Percentiles rank a stretch among this genome's conserved stretches.
Evolutionary conservation across 23 tunicate genomes (phyloP).

Genomic region (Trididemnum miniatum): DNA sequence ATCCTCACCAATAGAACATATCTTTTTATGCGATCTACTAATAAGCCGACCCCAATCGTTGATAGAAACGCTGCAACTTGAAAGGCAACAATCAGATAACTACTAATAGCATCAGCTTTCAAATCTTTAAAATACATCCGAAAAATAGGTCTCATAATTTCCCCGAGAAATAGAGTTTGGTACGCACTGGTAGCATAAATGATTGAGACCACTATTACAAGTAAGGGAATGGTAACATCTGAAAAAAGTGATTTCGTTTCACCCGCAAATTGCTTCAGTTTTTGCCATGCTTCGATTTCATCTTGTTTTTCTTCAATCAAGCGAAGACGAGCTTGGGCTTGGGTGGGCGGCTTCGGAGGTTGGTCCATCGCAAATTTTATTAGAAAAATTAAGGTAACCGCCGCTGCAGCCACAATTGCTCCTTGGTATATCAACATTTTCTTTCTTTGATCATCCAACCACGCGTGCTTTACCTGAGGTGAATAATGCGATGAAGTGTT

Average conservation of each 20-base stretch:
- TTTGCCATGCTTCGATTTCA: neutral
- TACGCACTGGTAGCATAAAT: neutral
- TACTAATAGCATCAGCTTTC: neutral
- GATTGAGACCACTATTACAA: neutral
- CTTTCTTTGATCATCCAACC: neutral
- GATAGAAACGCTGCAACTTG: neutral
- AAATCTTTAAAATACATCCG: neutral
- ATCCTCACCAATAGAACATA: neutral
- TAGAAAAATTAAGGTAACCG: neutral
- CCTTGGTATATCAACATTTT: neutral
- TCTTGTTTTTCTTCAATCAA: neutral
- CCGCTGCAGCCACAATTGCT: neutral
- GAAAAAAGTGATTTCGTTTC: neutral
- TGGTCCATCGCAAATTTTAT: neutral
- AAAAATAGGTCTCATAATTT: neutral
- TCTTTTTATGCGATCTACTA: neutral
- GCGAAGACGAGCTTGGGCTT: neutral
- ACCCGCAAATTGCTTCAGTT: neutral
- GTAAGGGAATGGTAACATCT: neutral
- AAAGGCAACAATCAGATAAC: neutral
- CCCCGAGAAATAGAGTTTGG: neutral
- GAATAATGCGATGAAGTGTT: no score
- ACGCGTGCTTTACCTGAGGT: no score
- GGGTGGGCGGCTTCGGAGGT: neutral
- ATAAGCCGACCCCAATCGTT: neutral